Base-by-base conservation (phyloP, 2,113 vertebrate species). In the Ammodytes marinus region DNA sequence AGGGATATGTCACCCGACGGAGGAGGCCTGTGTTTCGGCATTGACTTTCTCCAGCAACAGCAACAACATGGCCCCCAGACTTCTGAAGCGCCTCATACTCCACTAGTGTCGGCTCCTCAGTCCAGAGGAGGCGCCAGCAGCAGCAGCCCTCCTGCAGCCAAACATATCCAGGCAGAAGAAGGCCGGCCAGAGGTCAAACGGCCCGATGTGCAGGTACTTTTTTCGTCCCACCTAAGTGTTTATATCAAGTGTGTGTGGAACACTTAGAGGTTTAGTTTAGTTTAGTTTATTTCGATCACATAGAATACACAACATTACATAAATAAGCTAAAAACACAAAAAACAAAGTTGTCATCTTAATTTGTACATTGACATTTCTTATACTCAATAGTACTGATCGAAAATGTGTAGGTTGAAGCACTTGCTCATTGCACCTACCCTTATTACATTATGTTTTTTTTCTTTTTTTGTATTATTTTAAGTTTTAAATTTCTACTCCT, bases 1-100 rank as follows among this genome's bases (percentile, higher is more conserved):
- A 89, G 92, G 75, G 93, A 94, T 60, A 93, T 96, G 82, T 96
- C 98, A 8, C 96, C 97, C 0, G 98, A 99, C 55, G 93, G 96
- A 3, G 97, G 97, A 3, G 97, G 97, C 82, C 92, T 97, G 55
- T 89, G 88, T 74, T 50, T 94, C 6, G 74, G 92, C 17, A 94
- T 94, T 0, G 93, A 94, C 83, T 69, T 91, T 2, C 80, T 92
- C 13, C 92, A 90, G 75, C 93, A 93, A n/a, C 92, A 92, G 54
- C 92, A 90, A 73, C 93, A 93, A n/a, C 92, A 92, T 50, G 69
- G 55, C 4, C 77, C 77, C 7, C 27, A 27, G 27, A 27, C 27
- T 27, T 53, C 50, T 14, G 92, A 91, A 27, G 75, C 64, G 0
- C 83, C 81, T 35, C 88, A 1, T 27, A 27, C 92, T 77, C 88